A percentile compares a stretch with the other conserved stretches of the same genome.
These are phyloP conservation scores for Anastatus disparis DNA, from an alignment of 1,140 invertebrate species.

Conservation along the genomic window DNA sequence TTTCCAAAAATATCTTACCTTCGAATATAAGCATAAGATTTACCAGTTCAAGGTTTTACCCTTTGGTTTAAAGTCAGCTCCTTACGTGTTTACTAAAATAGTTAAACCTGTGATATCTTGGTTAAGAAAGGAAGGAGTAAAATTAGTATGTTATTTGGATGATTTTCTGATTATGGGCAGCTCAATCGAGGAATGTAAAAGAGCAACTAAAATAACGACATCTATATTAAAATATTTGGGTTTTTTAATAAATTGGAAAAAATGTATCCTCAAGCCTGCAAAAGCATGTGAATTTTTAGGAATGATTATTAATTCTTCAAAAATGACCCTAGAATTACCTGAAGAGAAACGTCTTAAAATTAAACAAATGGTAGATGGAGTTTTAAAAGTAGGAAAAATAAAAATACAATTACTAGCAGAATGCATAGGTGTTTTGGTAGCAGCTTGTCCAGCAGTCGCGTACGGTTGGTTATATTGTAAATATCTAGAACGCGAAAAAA, in stretches of 20 bases:
- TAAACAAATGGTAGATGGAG: too few species aligned
- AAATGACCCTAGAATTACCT: slow-evolving; percentile 2
- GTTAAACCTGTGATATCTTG: slow-evolving; percentile 14
- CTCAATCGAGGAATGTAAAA: neutral
- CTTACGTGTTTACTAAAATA: slow-evolving; percentile 35
- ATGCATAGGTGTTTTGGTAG: neutral
- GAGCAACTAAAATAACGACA: neutral
- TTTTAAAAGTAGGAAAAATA: too few species aligned
- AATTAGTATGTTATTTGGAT: slow-evolving; percentile 25
- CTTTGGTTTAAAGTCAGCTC: slow-evolving; percentile 30
- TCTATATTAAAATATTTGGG: slow-evolving; percentile 17
- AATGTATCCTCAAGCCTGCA: neutral
- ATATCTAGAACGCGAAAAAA: slow-evolving; percentile 5
- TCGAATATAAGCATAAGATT: slow-evolving; percentile 7
- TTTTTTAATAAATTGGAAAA: slow-evolving; percentile 27
- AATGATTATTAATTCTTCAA: slow-evolving; percentile 9
- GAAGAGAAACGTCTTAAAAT: slow-evolving; percentile 26
- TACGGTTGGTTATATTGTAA: slow-evolving; percentile 5
- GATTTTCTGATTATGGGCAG: slow-evolving; percentile 21
- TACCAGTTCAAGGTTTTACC: slow-evolving; percentile 31
- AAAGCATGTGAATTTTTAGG: slow-evolving; percentile 21
- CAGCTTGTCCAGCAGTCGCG: neutral
- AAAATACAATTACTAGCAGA: too few species aligned
- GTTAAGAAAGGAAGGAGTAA: slow-evolving; percentile 10
- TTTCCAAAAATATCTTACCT: slow-evolving; percentile 24